Conservation (phyloP, 1,140 invertebrate genomes). For the Asbolus verrucosus region DNA sequence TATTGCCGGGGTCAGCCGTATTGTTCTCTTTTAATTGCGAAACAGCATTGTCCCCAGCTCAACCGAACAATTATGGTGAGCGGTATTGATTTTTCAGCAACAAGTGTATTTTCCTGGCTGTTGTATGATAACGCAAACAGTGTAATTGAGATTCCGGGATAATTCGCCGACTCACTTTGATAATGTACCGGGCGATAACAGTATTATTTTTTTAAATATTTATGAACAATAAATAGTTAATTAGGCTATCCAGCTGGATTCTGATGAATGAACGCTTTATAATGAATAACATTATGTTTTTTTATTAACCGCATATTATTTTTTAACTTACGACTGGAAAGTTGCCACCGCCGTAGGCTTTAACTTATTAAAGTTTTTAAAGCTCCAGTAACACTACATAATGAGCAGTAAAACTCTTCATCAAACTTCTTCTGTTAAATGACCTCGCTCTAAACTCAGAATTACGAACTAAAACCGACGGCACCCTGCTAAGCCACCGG, state of each 20-base stretch:
- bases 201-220: conserved; percentile 18
- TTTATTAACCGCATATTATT: too few species aligned
- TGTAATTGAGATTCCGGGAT: conserved; percentile 27
- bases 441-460: neutral
- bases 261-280: too few species aligned
- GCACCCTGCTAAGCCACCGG: neutral
- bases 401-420: conserved; percentile 27
- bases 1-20: conserved; percentile 16
- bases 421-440: conserved; percentile 9
- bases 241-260: too few species aligned
- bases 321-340: neutral
- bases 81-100: conserved; percentile 36
- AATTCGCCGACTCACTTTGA: conserved; percentile 21
- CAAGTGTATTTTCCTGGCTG: conserved; percentile 34
- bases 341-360: neutral
- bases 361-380: conserved; percentile 14
- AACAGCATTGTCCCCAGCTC: neutral
- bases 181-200: conserved; percentile 24
- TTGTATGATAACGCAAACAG: conserved; percentile 35
- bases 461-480: neutral
- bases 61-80: conserved; percentile 29
- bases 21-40: conserved; percentile 28
- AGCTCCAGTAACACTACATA: conserved; percentile 10
- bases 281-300: too few species aligned
- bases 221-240: conserved; percentile 1